Evolutionary conservation across 1,140 invertebrate species (phyloP).

Genomic region (Bombus ignitus): DNA sequence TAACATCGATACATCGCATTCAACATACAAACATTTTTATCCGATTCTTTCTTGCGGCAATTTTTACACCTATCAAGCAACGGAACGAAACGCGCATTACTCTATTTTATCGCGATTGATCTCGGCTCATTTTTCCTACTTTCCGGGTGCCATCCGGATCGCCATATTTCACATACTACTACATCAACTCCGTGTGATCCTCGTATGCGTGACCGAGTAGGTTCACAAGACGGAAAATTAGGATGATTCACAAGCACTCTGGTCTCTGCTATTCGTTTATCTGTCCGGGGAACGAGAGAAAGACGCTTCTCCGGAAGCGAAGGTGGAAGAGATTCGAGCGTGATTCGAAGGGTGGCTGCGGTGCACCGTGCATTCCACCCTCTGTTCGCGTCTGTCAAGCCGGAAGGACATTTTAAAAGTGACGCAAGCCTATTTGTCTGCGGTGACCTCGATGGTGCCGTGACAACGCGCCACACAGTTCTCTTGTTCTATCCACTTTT

Average conservation of each 20-base stretch:
- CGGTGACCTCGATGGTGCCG: constrained; percentile 23
- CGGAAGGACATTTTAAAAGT: constrained; percentile 60
- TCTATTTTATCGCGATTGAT: constrained; percentile 25
- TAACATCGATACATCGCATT: too few relatives aligned
- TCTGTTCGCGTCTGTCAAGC: constrained; percentile 22
- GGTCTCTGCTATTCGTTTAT: constrained; percentile 42
- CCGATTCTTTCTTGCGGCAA: background rate
- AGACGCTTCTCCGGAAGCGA: background rate
- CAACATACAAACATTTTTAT: background rate
- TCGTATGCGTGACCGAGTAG: constrained; percentile 5
- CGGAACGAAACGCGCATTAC: background rate
- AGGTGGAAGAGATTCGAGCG: constrained; percentile 13
- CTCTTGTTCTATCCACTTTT: constrained; percentile 36
- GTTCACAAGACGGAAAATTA: constrained; percentile 53
- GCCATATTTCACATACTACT: constrained; percentile 10
- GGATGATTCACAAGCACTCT: constrained; percentile 58
- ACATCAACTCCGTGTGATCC: background rate
- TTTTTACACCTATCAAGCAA: background rate
- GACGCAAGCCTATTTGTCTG: constrained; percentile 59
- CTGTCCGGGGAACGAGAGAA: constrained; percentile 18
- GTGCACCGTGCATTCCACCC: background rate
- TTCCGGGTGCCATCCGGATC: background rate
- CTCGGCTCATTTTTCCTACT: constrained; percentile 8
- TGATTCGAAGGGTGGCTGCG: constrained; percentile 1
- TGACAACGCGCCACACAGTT: constrained; percentile 43